Evolutionary conservation across 2,888 invertebrate genomes (phyloP).

Genomic region (Dusona sp.): DNA sequence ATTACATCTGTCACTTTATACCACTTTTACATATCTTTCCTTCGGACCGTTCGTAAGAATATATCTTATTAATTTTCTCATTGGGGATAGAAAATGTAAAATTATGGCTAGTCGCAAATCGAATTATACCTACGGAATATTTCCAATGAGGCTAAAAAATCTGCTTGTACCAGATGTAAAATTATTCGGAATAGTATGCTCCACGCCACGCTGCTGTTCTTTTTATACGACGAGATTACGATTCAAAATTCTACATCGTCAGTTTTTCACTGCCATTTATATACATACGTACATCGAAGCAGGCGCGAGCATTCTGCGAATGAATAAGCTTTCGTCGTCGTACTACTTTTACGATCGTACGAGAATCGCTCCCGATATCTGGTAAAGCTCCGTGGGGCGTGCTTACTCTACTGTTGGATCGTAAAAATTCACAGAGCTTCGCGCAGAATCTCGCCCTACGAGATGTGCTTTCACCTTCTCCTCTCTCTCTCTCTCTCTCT

Average conservation of each 20-base stretch:
- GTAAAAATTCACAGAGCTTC: conserved; percentile 69
- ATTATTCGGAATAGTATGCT: conserved; percentile 30
- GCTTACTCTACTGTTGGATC: conserved; percentile 55
- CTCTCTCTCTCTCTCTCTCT: conserved; percentile 1
- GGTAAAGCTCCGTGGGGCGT: conserved; percentile 47
- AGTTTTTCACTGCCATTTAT: conserved; percentile 11
- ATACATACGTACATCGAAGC: conserved; percentile 18
- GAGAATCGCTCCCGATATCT: conserved; percentile 62
- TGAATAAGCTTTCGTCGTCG: conserved; percentile 59
- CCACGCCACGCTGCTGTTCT: conserved; percentile 17
- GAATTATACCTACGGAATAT: conserved; percentile 22
- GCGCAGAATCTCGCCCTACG: conserved; percentile 49
- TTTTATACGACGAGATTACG: conserved; percentile 42
- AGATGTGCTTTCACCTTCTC: conserved; percentile 27
- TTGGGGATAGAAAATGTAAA: neutral
- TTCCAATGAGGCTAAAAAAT: conserved; percentile 23
- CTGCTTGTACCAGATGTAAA: conserved; percentile 7
- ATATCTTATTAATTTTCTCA: neutral
- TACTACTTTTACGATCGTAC: conserved; percentile 61
- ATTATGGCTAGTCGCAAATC: conserved; percentile 18
- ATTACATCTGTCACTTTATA: neutral
- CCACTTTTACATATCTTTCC: neutral
- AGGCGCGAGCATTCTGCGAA: conserved; percentile 32
- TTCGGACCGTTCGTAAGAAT: neutral
- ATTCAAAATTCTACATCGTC: conserved; percentile 53